These are phyloP conservation scores for Xylota sylvarum DNA, from an alignment of 2,888 invertebrate genomes.

Conservation along the genomic window DNA sequence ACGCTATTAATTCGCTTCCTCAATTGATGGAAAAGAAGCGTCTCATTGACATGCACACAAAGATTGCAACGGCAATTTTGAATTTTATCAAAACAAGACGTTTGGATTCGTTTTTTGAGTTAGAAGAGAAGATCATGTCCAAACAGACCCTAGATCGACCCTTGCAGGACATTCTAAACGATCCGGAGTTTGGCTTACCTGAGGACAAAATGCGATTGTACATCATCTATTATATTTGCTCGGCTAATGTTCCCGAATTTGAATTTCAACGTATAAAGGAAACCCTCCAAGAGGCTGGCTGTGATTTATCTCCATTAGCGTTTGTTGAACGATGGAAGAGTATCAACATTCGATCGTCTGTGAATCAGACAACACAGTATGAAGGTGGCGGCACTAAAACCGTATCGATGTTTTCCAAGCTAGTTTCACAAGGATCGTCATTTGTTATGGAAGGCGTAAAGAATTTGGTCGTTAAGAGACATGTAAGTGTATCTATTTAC, in stretches of 20 bases:
- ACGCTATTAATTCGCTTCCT: conserved; percentile 97
- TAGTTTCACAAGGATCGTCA: conserved; percentile 98
- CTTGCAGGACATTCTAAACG: conserved; percentile 94
- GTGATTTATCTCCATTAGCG: conserved; percentile 93
- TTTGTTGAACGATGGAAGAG: conserved; percentile 96
- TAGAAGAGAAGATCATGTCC: conserved; percentile 99
- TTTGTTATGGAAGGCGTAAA: conserved; percentile 99
- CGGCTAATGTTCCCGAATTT: conserved; percentile 90
- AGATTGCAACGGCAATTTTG: conserved; percentile 96
- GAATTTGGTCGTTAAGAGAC: conserved; percentile 98
- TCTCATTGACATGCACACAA: conserved; percentile 99
- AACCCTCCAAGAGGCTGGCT: conserved; percentile 92
- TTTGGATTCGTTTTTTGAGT: conserved; percentile 97
- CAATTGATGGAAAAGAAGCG: conserved; percentile 98
- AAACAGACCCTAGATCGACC: conserved; percentile 93
- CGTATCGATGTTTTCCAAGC: conserved; percentile 98
- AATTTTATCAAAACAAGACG: conserved; percentile 95
- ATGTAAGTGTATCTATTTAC: conserved; percentile 88
- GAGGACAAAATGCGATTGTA: conserved; percentile 97
- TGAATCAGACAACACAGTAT: conserved; percentile 90
- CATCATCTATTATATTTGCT: conserved; percentile 96
- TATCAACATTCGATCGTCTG: conserved; percentile 82
- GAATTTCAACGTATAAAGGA: conserved; percentile 94
- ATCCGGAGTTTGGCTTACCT: conserved; percentile 93
- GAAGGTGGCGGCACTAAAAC: conserved; percentile 98